A percentile compares a stretch with the other conserved stretches of the same genome.
phyloP scores from a whole-genome alignment of 2,888 invertebrate species.

The Leptopilina syphax region DNA sequence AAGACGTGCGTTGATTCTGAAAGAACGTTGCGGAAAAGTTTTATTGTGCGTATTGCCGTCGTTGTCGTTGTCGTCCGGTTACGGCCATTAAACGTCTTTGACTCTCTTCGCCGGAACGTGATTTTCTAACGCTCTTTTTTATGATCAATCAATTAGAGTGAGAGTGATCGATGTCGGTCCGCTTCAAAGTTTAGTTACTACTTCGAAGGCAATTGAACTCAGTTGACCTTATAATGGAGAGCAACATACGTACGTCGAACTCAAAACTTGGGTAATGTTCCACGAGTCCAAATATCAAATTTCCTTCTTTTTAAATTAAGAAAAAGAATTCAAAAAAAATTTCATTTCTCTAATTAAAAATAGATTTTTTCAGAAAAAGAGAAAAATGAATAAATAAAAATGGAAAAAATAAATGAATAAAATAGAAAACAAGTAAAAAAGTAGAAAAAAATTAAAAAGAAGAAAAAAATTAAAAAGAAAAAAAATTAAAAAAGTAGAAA shows the following conservation, averaged over 20 bases:
- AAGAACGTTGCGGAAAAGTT: background rate
- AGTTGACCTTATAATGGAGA: conserved; percentile 65
- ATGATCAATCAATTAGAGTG: conserved; percentile 60
- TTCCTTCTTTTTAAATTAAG: no score
- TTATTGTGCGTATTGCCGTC: background rate
- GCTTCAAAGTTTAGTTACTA: conserved; percentile 59
- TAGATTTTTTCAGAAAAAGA: no score
- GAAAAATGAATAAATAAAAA: no score
- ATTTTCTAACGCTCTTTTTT: conserved; percentile 51
- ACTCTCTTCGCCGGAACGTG: conserved; percentile 40
- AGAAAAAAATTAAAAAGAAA: no score
- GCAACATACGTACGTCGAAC: conserved; percentile 51
- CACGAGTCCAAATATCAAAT: background rate
- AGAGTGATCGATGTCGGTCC: conserved; percentile 60
- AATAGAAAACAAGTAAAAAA: no score
- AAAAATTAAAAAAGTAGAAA: no score
- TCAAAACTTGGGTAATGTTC: conserved; percentile 32
- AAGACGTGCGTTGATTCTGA: background rate
- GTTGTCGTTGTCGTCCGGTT: background rate
- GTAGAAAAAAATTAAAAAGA: no score
- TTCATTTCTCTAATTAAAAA: no score
- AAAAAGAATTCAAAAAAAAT: no score
- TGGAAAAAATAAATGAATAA: no score
- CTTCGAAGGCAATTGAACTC: conserved; percentile 66
- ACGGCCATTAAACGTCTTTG: conserved; percentile 15